phyloP scores from a whole-genome alignment of 2,888 invertebrate species.

The Neocrepidodera transversa region DNA sequence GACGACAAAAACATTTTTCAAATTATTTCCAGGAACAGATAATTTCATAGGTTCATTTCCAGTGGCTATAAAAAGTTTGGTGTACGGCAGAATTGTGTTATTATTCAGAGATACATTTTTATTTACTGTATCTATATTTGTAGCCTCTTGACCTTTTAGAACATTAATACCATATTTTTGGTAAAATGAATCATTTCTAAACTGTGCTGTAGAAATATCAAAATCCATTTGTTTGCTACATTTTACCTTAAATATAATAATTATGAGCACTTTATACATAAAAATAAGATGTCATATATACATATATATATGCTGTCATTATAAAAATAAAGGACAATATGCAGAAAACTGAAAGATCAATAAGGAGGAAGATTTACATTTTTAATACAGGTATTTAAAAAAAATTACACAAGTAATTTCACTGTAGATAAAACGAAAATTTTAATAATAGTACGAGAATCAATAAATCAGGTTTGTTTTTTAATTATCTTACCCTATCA shows the following conservation, averaged over 20 bases:
- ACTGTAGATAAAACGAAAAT: no score
- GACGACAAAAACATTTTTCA: constrained; percentile 76
- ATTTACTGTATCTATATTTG: constrained; percentile 67
- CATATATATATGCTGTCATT: no score
- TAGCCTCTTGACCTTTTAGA: constrained; percentile 71
- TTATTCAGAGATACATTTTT: constrained; percentile 70
- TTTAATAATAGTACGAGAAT: no score
- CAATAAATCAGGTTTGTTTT: no score
- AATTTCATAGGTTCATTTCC: constrained; percentile 64
- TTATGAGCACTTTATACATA: no score
- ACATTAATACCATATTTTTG: constrained; percentile 77
- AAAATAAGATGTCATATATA: no score
- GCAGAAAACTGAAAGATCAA: no score
- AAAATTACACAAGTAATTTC: no score
- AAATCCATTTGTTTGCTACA: constrained; percentile 81
- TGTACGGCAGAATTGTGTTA: background rate
- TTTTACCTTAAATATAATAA: background rate
- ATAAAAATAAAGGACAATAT: no score
- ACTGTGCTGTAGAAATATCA: constrained; percentile 71
- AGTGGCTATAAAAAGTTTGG: constrained; percentile 17
- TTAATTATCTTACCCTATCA: constrained; percentile 83
- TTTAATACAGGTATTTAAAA: no score
- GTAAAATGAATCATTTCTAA: constrained; percentile 79
- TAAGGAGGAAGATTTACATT: no score
- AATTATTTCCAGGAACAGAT: constrained; percentile 65